These are phyloP conservation scores for Drosophila repleta DNA, from an alignment of 1,140 invertebrate genomes.

Conservation along the genomic window DNA sequence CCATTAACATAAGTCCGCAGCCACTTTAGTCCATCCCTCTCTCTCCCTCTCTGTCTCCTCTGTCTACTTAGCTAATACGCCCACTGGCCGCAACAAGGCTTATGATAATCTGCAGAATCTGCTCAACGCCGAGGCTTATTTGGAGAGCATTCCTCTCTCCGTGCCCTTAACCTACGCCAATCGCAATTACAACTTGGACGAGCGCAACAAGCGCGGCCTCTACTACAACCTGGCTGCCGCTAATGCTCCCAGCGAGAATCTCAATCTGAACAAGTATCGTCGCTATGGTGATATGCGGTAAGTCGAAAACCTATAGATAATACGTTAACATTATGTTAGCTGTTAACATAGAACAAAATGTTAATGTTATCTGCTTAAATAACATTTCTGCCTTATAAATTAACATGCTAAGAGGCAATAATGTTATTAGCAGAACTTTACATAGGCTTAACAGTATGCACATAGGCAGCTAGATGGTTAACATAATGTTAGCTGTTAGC, in stretches of 20 bases:
- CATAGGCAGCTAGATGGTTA: no score
- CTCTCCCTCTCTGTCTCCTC: background rate
- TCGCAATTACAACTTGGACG: slow-evolving; percentile 76
- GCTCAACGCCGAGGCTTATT: slow-evolving; percentile 74
- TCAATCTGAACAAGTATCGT: slow-evolving; percentile 72
- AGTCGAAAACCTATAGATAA: slow-evolving; percentile 16
- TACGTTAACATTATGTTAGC: no score
- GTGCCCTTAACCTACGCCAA: slow-evolving; percentile 72
- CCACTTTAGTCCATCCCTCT: background rate
- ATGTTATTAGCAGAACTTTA: background rate
- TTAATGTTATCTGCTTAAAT: no score
- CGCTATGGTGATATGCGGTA: slow-evolving; percentile 80
- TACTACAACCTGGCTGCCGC: slow-evolving; percentile 61
- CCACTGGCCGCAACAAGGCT: slow-evolving; percentile 67
- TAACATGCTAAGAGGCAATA: no score
- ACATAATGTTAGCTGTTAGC: no score
- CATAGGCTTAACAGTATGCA: no score
- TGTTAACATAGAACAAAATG: no score
- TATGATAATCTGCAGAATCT: slow-evolving; percentile 81
- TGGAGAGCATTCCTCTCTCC: slow-evolving; percentile 72
- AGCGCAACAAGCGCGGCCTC: slow-evolving; percentile 74
- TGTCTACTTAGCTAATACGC: slow-evolving; percentile 34
- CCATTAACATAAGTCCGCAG: background rate
- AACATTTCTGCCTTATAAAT: no score
- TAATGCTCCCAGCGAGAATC: slow-evolving; percentile 42